A percentile compares a stretch with the other conserved stretches of the same genome.
phyloP scores from a whole-genome alignment of 1,140 invertebrate species.

The Drosophila trapezifrons region DNA sequence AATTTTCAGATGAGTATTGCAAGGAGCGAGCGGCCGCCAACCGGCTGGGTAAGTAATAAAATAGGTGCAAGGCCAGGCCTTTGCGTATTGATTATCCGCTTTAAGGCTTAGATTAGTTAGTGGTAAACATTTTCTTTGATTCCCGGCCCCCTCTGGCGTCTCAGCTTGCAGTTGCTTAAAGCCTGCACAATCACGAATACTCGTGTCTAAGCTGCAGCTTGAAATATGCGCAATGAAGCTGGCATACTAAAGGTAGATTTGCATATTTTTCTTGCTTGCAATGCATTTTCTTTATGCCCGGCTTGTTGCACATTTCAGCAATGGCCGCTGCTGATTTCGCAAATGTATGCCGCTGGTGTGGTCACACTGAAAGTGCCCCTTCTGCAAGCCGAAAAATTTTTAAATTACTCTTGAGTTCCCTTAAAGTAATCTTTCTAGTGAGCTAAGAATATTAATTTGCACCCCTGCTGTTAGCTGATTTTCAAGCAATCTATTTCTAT shows the following conservation, averaged over 20 bases:
- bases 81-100: neutral
- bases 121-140: neutral
- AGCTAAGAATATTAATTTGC: too few species aligned
- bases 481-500: too few species aligned
- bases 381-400: conserved; percentile 3
- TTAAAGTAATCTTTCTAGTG: too few species aligned
- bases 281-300: conserved; percentile 4
- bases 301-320: conserved; percentile 24
- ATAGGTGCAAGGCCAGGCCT: neutral
- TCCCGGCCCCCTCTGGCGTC: neutral
- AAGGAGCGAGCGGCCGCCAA: conserved; percentile 45
- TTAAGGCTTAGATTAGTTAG: neutral
- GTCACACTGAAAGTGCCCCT: conserved; percentile 15
- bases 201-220: neutral
- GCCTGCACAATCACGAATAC: neutral
- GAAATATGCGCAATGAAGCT: neutral
- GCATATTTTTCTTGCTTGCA: neutral
- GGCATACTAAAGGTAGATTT: neutral
- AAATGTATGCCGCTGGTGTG: neutral
- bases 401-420: neutral
- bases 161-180: neutral
- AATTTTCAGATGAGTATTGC: conserved; percentile 66
- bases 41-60: conserved; percentile 49
- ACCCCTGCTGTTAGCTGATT: too few species aligned
- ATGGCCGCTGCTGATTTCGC: conserved; percentile 18